A percentile compares a stretch with the other conserved stretches of the same genome.
These are phyloP conservation scores for Drosophila mayri DNA, from an alignment of 1,140 invertebrate genomes.

Conservation along the genomic window DNA sequence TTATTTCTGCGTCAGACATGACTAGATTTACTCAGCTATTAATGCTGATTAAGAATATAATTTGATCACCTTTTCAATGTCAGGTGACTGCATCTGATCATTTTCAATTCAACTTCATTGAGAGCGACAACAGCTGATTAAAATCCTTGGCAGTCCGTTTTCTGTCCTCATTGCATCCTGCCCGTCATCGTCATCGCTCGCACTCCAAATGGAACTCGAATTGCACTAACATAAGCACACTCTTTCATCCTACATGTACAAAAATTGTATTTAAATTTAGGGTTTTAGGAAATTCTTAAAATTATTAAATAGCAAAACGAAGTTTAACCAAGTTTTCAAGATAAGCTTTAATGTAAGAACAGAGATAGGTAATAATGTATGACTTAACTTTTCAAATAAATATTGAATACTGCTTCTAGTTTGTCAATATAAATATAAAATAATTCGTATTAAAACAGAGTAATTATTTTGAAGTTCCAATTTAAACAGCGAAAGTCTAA, in stretches of 20 bases:
- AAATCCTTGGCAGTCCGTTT: constrained; percentile 42
- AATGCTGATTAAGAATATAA: background rate
- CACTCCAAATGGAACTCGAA: constrained; percentile 70
- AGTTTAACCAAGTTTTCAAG: background rate
- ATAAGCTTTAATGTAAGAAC: background rate
- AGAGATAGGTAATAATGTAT: background rate
- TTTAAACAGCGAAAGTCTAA: no score
- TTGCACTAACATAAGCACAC: constrained; percentile 37
- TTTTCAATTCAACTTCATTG: constrained; percentile 7
- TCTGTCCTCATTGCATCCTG: constrained; percentile 35
- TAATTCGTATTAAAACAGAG: background rate
- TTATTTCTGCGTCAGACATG: no score
- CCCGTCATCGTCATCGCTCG: constrained; percentile 70
- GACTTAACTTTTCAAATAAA: background rate
- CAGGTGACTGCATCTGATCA: constrained; percentile 24
- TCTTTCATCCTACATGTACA: background rate
- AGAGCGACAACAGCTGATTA: constrained; percentile 63
- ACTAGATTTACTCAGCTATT: no score
- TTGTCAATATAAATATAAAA: no score
- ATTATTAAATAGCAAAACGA: background rate
- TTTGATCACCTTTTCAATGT: background rate
- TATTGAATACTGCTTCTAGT: background rate
- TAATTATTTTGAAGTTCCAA: background rate
- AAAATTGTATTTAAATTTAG: background rate
- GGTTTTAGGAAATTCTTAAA: background rate